phyloP scores from a whole-genome alignment of 2,888 invertebrate species.

The Cheilosia vulpina region DNA sequence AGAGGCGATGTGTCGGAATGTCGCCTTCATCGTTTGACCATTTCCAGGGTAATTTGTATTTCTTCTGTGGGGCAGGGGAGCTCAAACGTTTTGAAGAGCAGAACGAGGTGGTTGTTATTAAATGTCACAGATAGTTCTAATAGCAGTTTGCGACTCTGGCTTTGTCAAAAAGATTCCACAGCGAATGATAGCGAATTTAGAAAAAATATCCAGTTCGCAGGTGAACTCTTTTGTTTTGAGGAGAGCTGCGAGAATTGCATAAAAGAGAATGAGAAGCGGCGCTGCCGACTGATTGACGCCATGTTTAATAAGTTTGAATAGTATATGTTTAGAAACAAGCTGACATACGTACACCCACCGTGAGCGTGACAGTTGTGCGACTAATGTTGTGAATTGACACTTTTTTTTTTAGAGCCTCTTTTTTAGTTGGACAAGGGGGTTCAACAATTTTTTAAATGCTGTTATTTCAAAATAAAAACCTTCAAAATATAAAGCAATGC shows the following conservation, averaged over 20 bases:
- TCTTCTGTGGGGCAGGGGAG: constrained; percentile 10
- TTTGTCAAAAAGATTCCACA: background rate
- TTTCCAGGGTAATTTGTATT: constrained; percentile 50
- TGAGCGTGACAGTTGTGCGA: no score
- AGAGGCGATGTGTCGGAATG: constrained; percentile 51
- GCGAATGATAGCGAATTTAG: background rate
- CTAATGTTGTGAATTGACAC: no score
- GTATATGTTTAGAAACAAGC: no score
- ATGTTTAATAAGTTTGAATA: background rate
- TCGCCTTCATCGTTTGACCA: constrained; percentile 52
- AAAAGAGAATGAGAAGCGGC: background rate
- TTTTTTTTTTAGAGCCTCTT: no score
- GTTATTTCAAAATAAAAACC: no score
- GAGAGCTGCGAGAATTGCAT: background rate
- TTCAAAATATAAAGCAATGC: no score
- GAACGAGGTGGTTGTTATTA: background rate
- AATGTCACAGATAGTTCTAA: background rate
- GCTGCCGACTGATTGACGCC: background rate
- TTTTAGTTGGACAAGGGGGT: no score
- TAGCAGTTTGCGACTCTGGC: background rate
- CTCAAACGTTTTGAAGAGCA: constrained; percentile 8
- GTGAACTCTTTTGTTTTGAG: background rate
- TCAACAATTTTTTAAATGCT: no score
- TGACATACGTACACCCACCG: no score
- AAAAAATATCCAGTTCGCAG: background rate